phyloP scores from a whole-genome alignment of 2,113 vertebrate species.

The Paraplagusia blochii region DNA sequence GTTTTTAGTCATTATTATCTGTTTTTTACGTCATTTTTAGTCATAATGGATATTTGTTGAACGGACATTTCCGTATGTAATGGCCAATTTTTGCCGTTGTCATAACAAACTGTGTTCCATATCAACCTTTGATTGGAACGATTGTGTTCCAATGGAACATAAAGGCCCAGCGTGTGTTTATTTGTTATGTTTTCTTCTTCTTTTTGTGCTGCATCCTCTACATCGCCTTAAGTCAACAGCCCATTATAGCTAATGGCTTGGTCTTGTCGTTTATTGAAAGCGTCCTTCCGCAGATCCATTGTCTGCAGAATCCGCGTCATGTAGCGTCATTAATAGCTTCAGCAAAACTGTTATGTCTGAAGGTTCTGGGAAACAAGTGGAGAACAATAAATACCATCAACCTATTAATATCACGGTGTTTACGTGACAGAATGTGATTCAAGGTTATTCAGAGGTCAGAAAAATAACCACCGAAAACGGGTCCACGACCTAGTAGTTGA shows the following conservation, averaged over 20 bases:
- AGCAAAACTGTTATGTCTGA: conserved; percentile 61
- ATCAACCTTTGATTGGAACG: too few relatives aligned
- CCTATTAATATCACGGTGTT: too few relatives aligned
- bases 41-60: too few relatives aligned
- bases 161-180: neutral
- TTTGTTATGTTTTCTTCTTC: neutral
- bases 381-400: conserved; percentile 18
- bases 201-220: conserved; percentile 30
- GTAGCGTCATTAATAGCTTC: conserved; percentile 34
- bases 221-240: conserved; percentile 38
- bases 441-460: neutral
- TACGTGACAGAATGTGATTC: too few relatives aligned
- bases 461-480: too few relatives aligned
- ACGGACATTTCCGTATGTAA: too few relatives aligned
- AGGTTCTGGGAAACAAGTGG: neutral
- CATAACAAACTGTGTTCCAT: too few relatives aligned
- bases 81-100: too few relatives aligned
- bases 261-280: conserved; percentile 49
- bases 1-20: too few relatives aligned
- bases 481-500: too few relatives aligned
- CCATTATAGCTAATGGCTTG: conserved; percentile 56
- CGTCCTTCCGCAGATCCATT: conserved; percentile 55
- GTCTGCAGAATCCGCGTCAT: conserved; percentile 53
- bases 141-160: too few relatives aligned
- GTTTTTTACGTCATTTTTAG: too few relatives aligned